Base-by-base conservation (phyloP, 2,113 vertebrate genomes). In the Aspidoscelis tigris region DNA sequence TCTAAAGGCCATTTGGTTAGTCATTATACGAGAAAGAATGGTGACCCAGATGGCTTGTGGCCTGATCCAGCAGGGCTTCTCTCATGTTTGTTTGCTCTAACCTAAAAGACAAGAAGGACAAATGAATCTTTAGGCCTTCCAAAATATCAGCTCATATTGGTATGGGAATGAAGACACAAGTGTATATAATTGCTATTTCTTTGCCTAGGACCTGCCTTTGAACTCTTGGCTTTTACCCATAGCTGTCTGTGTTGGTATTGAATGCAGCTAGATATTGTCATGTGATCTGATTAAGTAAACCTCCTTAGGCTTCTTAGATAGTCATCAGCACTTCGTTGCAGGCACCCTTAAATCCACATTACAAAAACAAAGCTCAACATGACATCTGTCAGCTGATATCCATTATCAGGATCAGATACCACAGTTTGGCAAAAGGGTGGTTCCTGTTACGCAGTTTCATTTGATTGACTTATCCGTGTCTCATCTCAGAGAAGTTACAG, bases 361-460 rank as follows among this genome's bases (percentile, higher is more conserved):
- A 86, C 76, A 87, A 90, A 53, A 89, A 76, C 80, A 86, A 88
- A 88, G 74, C 89, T 86, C 75, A 55, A 86, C 65, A 86, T 82
- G 78, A 87, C 80, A 69, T 82, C 82, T 91, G 86, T 85, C 89
- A 88, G 82, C 84, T 88, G 92, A 87, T 88, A 84, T 4, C 66
- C 66, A 69, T 77, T 88, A 92, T 90, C 87, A 90, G 74, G 81
- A 92, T 90, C 83, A 91, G 91, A 92, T 91, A 92, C 79, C 16
- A 61, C 61, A 47, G 74, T 88, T 88, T 76, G 82, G 77, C 80
- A 58, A 88, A 87, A 72, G 80, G 78, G 84, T 73, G 41, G 65
- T 83, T 85, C 71, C 0, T 90, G 83, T 84, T 22, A 0, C 58
- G 24, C 55, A 68, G 55, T 66, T 85, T 65, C 65, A 12, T 84